These are phyloP conservation scores for Caenorhabditis japonica DNA, from an alignment of 2,888 invertebrate genomes.

Conservation along the genomic window DNA sequence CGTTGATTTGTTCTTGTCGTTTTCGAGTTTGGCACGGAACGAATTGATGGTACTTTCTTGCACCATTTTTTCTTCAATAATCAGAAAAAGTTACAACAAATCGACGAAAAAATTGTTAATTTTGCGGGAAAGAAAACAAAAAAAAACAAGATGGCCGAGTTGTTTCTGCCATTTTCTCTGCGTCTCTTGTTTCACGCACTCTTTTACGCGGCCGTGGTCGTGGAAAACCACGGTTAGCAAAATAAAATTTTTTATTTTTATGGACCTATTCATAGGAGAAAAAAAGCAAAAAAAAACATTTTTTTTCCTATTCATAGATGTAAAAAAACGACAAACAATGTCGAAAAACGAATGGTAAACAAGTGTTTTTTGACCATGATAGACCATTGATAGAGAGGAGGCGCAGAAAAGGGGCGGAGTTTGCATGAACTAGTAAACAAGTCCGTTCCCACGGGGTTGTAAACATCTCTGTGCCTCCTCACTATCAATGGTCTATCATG, in stretches of 20 bases:
- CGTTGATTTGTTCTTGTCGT: slow-evolving; percentile 77
- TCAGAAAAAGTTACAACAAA: not conserved
- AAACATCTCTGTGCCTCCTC: no score
- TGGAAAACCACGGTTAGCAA: not conserved
- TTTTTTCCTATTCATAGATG: no score
- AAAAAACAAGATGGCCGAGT: not conserved
- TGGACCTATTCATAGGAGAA: no score
- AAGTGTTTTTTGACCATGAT: no score
- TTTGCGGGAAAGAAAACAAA: not conserved
- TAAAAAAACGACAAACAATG: no score
- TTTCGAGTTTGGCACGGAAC: slow-evolving; percentile 49
- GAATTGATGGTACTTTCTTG: slow-evolving; percentile 24
- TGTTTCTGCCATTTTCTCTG: not conserved
- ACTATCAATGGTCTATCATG: no score
- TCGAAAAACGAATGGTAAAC: no score
- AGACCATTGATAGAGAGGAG: no score
- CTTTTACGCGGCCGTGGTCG: not conserved
- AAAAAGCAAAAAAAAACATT: no score
- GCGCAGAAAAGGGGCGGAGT: no score
- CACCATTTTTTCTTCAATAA: slow-evolving; percentile 9
- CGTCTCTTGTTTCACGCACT: not conserved
- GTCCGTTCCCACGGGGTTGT: no score
- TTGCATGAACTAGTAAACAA: no score
- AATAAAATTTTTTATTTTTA: not conserved
- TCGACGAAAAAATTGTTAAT: not conserved